Percentiles rank a stretch among this genome's conserved stretches.
Conservation (phyloP, 2,113 vertebrate species). For the Passer montanus region DNA sequence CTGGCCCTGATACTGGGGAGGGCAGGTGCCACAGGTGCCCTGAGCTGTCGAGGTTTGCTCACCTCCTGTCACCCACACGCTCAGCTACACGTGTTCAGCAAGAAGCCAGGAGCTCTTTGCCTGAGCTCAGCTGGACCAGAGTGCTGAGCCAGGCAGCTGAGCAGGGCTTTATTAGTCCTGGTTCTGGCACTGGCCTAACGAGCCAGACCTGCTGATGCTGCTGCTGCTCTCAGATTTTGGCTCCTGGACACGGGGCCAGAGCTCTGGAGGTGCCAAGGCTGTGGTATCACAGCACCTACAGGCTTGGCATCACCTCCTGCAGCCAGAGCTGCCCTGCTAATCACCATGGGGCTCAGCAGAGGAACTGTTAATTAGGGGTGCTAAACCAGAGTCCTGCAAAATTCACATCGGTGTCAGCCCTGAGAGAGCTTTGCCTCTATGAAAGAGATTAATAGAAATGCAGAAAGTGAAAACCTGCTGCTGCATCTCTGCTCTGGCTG, state of each 20-base stretch:
- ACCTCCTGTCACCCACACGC: neutral
- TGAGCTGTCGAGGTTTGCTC: neutral
- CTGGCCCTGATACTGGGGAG: neutral
- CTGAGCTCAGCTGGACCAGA: neutral
- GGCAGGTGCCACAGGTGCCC: neutral
- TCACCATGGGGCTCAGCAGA: neutral
- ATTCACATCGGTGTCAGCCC: neutral
- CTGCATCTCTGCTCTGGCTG: neutral
- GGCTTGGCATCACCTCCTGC: neutral
- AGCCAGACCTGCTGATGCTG: neutral
- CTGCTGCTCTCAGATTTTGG: rapidly evolving
- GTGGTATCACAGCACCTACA: neutral
- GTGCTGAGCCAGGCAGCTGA: neutral
- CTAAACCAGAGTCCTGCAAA: neutral
- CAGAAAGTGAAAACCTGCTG: neutral
- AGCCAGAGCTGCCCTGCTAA: neutral
- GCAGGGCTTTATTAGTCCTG: neutral
- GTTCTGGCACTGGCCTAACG: neutral
- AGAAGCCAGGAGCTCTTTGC: neutral
- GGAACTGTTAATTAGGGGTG: neutral
- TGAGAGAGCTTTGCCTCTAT: neutral
- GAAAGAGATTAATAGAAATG: neutral
- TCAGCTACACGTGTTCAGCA: neutral
- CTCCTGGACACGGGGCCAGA: neutral
- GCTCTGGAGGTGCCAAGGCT: neutral